These are phyloP conservation scores for Equus quagga DNA, from an alignment of 2,113 vertebrate species.

Conservation along the genomic window DNA sequence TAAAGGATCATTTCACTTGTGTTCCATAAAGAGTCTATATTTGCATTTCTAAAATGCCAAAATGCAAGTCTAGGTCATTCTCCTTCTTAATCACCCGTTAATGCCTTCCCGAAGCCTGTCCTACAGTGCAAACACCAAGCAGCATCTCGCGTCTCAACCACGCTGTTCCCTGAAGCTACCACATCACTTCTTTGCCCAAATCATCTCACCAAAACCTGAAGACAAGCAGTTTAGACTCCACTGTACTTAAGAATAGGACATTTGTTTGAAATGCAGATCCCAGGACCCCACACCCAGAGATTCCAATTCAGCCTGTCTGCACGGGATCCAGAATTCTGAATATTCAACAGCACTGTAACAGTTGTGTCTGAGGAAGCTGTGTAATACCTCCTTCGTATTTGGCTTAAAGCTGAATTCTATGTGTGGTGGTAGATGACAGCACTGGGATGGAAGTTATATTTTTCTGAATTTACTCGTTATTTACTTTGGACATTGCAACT, in stretches of 20 bases:
- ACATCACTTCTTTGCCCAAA: not conserved
- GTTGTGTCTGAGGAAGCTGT: not conserved
- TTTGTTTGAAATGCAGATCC: not conserved
- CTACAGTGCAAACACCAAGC: not conserved
- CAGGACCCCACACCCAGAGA: not conserved
- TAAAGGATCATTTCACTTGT: not conserved
- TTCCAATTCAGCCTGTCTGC: not conserved
- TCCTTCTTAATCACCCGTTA: not conserved
- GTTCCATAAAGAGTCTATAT: not conserved
- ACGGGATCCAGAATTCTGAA: no score
- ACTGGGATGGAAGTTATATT: not conserved
- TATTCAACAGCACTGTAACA: no score
- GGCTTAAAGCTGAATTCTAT: not conserved
- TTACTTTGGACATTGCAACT: not conserved
- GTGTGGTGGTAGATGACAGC: not conserved
- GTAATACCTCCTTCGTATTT: not conserved
- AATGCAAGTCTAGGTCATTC: not conserved
- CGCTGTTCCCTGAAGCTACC: rapidly evolving
- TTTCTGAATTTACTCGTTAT: not conserved
- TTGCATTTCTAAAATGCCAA: not conserved
- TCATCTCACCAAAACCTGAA: not conserved
- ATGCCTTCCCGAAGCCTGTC: rapidly evolving
- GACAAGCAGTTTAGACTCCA: not conserved
- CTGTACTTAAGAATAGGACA: not conserved
- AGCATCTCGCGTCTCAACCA: rapidly evolving